A percentile compares a stretch with the other conserved stretches of the same genome.
These are phyloP conservation scores for Synanceia verrucosa DNA, from an alignment of 2,797 vertebrate genomes.

Conservation along the genomic window DNA sequence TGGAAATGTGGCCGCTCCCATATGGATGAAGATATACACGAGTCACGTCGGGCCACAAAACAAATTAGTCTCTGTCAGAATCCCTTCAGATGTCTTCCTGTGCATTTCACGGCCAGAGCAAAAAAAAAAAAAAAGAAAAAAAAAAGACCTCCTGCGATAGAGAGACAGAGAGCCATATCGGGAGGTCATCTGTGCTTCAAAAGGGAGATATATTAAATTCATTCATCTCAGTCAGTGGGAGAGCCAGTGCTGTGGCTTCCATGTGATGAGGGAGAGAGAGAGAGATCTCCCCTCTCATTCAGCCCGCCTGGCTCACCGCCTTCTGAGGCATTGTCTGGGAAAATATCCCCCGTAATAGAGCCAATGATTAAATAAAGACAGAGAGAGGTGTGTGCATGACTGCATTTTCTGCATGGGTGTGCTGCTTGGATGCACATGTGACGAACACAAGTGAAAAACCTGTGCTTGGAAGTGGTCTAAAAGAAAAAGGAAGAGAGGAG, in stretches of 20 bases:
- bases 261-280: conserved; percentile 74
- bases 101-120: conserved; percentile 47
- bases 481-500: not conserved
- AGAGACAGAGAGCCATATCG: conserved; percentile 68
- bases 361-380: conserved; percentile 79
- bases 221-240: conserved; percentile 79
- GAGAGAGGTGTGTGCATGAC: conserved; percentile 22
- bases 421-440: conserved; percentile 36
- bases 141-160: conserved; percentile 57
- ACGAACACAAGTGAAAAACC: conserved; percentile 2
- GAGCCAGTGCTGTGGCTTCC: conserved; percentile 66
- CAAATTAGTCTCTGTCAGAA: conserved; percentile 73
- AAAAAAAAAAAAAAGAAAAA: conserved; percentile 49
- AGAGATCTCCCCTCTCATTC: conserved; percentile 63
- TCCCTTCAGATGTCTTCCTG: conserved; percentile 66
- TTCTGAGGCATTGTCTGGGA: conserved; percentile 74
- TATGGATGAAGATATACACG: conserved; percentile 49
- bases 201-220: conserved; percentile 79
- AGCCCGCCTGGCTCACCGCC: conserved; percentile 57
- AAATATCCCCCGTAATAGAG: conserved; percentile 77
- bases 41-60: conserved; percentile 60
- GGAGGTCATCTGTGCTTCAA: conserved; percentile 79
- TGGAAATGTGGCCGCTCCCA: conserved; percentile 19
- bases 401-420: conserved; percentile 24
- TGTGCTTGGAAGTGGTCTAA: conserved; percentile 26